Percentiles rank a stretch among this genome's conserved stretches.
Evolutionary conservation across 2,113 vertebrate genomes (phyloP).

Genomic region (Charina bottae): DNA sequence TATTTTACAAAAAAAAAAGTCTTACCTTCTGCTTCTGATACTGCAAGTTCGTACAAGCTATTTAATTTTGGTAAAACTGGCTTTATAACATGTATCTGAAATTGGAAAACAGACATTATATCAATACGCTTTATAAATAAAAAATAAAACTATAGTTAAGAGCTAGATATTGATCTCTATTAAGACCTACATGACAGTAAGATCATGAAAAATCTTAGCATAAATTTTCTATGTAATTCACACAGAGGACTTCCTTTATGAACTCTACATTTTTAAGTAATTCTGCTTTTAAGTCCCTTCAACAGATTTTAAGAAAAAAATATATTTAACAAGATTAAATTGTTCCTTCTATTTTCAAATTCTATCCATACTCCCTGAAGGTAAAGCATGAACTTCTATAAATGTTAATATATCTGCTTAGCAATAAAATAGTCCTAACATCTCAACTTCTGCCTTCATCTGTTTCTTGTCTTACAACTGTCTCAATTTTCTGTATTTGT

Average conservation of each 20-base stretch:
- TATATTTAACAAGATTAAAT: neutral
- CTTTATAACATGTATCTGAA: constrained; percentile 93
- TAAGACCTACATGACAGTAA: neutral
- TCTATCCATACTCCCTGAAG: neutral
- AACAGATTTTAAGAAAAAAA: neutral
- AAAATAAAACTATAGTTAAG: neutral
- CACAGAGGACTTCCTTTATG: neutral
- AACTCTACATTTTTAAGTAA: neutral
- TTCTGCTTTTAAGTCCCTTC: neutral
- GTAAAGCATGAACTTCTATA: fast-evolving
- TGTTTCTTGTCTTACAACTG: neutral
- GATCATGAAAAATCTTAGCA: neutral
- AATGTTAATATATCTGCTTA: neutral
- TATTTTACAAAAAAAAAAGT: constrained; percentile 6
- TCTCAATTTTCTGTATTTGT: neutral
- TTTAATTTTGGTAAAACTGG: constrained; percentile 91
- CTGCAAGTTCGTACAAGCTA: constrained; percentile 81
- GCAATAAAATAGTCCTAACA: neutral
- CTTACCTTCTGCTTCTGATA: constrained; percentile 79
- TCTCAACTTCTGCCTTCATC: neutral
- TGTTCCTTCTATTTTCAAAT: neutral
- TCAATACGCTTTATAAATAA: neutral
- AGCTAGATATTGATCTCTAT: neutral
- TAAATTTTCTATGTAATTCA: neutral
- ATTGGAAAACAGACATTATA: constrained; percentile 16